Evolutionary conservation across 2,888 invertebrate species (phyloP), one percentile per base, ranked within the genome.

Genomic region (Sarcophaga caerulescens): DNA sequence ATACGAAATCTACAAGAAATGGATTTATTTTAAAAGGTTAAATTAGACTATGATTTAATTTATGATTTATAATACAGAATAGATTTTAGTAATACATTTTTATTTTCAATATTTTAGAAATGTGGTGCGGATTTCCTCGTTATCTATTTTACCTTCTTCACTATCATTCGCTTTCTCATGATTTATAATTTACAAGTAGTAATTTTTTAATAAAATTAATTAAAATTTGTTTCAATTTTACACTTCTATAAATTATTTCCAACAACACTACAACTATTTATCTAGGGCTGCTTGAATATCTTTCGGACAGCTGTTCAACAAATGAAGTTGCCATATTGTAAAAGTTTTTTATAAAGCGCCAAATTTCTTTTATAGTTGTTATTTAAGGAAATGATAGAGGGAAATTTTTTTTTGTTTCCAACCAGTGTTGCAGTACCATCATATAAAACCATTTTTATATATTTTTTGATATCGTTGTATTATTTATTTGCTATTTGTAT

Each of bases 81-180:
- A 52, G 4, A 52, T 52, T 35, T 35, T 35, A 35, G 35, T 35
- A 35, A 35, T 35, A 35, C 35, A 35, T 35, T 10, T 35, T 35
- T 35, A 1, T 35, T 35, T 8, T 35, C 2, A 8, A 35, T 35
- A 35, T 10, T 35, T 35, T 35, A 35, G 1, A 35, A 35, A 35
- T 35, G 35, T 52, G 52, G 17, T 52, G 52, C 17, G 4, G 52
- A 35, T 35, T 35, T 63, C 19, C 47, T 19, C 12, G 19, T 45
- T 47, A 25, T 17, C 35, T 35, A 35, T 80, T 81, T 85, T 85
- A 85, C 85, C 85, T 85, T 85, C 52, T 85, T 85, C 10, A 85
- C 70, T 19, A 77, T 14, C 8, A 83, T 65, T 77, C 83, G 66
- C 59, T 83, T 83, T 69, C 83, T 85, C 85, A 85, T 85, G 35